These are phyloP conservation scores for Urocolius indicus DNA, from an alignment of 2,113 vertebrate genomes.

Conservation along the genomic window DNA sequence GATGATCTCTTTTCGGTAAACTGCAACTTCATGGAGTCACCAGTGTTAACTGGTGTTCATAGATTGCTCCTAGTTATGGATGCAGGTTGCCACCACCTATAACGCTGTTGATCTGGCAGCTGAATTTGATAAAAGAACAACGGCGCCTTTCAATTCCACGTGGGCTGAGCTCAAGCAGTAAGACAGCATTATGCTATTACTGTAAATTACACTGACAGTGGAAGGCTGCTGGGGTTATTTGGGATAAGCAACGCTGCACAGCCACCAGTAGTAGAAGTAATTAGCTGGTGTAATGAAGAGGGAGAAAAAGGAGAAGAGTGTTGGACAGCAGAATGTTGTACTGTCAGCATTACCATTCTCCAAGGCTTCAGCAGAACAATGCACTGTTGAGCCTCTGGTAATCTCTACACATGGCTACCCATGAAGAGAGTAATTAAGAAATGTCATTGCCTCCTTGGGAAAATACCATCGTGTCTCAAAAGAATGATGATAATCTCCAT, in stretches of 20 bases:
- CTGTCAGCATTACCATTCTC: slow-evolving; percentile 73
- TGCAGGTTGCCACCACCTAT: neutral
- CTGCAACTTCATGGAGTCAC: neutral
- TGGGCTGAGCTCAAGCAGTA: neutral
- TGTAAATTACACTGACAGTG: slow-evolving; percentile 53
- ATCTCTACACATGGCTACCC: slow-evolving; percentile 73
- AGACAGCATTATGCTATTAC: neutral
- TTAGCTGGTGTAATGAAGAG: slow-evolving; percentile 77
- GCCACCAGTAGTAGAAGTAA: slow-evolving; percentile 61
- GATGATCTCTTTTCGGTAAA: neutral
- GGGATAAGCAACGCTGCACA: slow-evolving; percentile 23
- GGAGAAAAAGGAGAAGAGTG: slow-evolving; percentile 17
- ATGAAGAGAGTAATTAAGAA: slow-evolving; percentile 79
- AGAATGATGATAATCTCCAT: slow-evolving; percentile 40
- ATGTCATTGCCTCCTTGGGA: slow-evolving; percentile 72
- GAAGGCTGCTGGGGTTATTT: slow-evolving; percentile 35
- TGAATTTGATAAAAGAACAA: neutral
- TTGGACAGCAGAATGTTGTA: slow-evolving; percentile 19
- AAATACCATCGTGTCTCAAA: slow-evolving; percentile 35
- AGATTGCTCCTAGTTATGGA: neutral
- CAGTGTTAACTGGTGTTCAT: neutral
- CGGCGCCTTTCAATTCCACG: neutral
- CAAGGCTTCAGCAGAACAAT: slow-evolving; percentile 58
- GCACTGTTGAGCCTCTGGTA: slow-evolving; percentile 64
- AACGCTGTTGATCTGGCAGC: neutral